Base-by-base conservation (phyloP, 1,140 invertebrate species). In the Atta cephalotes region DNA sequence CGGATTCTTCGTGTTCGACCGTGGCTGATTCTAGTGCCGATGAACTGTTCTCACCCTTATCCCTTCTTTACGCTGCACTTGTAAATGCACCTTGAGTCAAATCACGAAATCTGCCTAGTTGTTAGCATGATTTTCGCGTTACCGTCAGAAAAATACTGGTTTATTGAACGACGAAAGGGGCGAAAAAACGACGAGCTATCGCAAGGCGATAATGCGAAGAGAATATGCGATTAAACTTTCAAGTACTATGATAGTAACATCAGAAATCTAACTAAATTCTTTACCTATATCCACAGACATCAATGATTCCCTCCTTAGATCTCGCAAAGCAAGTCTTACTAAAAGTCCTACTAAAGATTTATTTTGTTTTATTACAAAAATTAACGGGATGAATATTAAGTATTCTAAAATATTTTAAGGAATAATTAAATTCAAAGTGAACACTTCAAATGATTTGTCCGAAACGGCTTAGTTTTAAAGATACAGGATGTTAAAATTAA, bases 1-100 rank as follows among this genome's bases (percentile, higher is more conserved):
- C 58, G 71, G 35, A 45, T 28, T 51, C 62, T 18, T n/a, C 84
- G 86, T 18, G 62, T 28, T 6, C 74, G 86, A 49, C 35, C 74
- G 45, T 56, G 72, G 76, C 87, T 85, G 91, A 92, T 92, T 82
- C 87, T 92, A 91, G 91, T 89, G 87, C 72, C 90, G 90, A 91
- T 89, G 88, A 91, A 91, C 90, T 77, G 65, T 80, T 45, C 31
- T 78, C 81, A 62, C 79, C 58, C 45, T 82, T 89, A 91, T 88
- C 86, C 70, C 89, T 91, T 84, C 88, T 91, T 91, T 91, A 86
- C 90, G 86, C 90, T 65, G 90, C 88, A 91, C 25, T 91, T 79
- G 70, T 72, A 89, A 89, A 91, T 91, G 51, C 78, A 82, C 77
- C 62, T 85, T n/a, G 39, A 70, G 80, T 25, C 86, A 72, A 88